Evolutionary conservation across 2,888 invertebrate species (phyloP), one percentile per base, ranked within the genome.

Genomic region (Linnaemya tessellans): DNA sequence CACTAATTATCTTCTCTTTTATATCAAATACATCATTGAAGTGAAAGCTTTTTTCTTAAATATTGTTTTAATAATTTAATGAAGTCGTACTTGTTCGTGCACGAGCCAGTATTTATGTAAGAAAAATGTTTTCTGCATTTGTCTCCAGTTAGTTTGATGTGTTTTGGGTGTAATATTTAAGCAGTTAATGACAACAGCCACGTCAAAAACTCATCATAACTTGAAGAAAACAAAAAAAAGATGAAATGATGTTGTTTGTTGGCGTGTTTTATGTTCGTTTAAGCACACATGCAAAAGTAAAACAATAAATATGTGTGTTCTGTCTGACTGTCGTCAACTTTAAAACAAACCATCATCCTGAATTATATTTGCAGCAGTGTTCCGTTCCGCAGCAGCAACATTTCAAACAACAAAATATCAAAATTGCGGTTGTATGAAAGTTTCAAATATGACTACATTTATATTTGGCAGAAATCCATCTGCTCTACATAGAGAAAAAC

Each of bases 121-220:
- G 0, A 46, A 1, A 46, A 25, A 11, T 13, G 15, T 49, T 8
- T 56, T 20, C 2, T 64, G 60, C 62, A 18, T 64, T 67, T 58
- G 0, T 41, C 20, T 58, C 49, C 25, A 58, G 35, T 58, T 38
- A 38, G 30, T 67, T 60, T 80, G 60, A 30, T 60, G 43, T 67
- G 51, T 60, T 68, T 51, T 74, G 60, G 56, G 65, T 62, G 67
- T 71, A 80, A 80, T 80, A 65, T 73, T 73, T 78, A 35, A 81
- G 70, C 68, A 78, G 67, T 70, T 74, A 81, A 84, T 70, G 81
- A 81, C 74, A 81, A 49, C 64, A 74, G 70, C 41, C 68, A 70
- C 62, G 81, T 70, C 73, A 82, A 71, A 71, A 82, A 46, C 70
- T 58, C 70, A 62, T 81, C 68, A 82, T 49, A 74, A 65, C 74